Base-by-base conservation (phyloP, 2,888 invertebrate species). In the Argynnis bischoffii region DNA sequence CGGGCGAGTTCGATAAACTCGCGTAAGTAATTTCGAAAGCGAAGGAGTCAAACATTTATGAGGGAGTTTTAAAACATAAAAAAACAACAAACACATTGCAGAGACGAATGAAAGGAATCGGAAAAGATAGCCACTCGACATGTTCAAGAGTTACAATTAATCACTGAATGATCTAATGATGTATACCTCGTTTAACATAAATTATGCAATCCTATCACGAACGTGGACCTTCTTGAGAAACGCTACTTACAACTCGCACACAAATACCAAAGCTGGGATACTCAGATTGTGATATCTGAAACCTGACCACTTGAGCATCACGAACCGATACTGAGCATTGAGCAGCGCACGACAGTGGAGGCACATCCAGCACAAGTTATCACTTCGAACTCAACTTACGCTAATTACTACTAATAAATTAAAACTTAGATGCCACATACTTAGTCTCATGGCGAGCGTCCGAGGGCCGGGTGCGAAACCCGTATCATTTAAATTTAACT, bases 401-500 rank as follows among this genome's bases (percentile, higher is more conserved):
- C 55, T 63, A 63, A 59, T 50, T 54, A 71, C 53, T 53, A 64
- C 55, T 55, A 63, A 60, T 71, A 64, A 57, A 83, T 84, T 82
- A 79, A 81, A 79, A 79, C 77, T 16, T 48, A 26, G 69, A 75
- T 83, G 82, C 81, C 84, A 90, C 93, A 87, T 92, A 92, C 92
- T 90, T 87, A 89, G 84, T 86, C 87, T 89, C 92, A 92, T 92
- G 86, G 83, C 81, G 88, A 79, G 75, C 78, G 81, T 82, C 84
- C 80, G 87, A 83, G 83, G 82, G 82, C 85, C 83, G 83, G 86
- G 87, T 84, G 81, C 84, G 81, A 79, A 79, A 83, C 87, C 81
- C 79, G 84, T 91, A 90, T 90, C 92, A 92, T 92, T 92, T 92
- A 92, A 89, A 90, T 91, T 89, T 92, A 92, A 89, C 91, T 88